Evolutionary conservation across 2,797 vertebrate species (phyloP).

Genomic region (Yasuhikotakia modesta): DNA sequence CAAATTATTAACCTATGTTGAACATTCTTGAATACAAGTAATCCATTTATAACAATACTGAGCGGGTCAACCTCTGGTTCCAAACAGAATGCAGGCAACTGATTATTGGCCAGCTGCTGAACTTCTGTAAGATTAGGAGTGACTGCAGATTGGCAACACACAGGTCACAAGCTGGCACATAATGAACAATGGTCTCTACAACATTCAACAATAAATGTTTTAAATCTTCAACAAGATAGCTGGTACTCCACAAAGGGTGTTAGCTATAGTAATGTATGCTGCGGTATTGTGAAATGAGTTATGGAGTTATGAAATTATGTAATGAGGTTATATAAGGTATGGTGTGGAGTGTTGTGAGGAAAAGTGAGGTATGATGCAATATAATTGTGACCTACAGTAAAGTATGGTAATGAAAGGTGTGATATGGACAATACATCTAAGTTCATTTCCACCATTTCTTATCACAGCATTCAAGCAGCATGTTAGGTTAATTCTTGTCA

Average conservation of each 20-base stretch:
- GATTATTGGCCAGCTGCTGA: not conserved
- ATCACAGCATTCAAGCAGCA: not conserved
- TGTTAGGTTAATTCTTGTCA: not conserved
- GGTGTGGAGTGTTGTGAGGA: not conserved
- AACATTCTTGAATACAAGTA: not conserved
- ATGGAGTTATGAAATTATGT: too few species aligned
- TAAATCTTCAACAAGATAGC: too few species aligned
- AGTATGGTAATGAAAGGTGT: not conserved
- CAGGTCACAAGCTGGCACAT: constrained; percentile 14
- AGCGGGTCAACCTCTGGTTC: not conserved
- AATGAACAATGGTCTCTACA: not conserved
- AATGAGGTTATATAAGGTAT: too few species aligned
- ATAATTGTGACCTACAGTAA: not conserved
- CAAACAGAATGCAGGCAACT: too few species aligned
- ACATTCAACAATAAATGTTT: not conserved
- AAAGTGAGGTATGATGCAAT: too few species aligned
- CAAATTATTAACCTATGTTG: not conserved
- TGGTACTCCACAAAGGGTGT: not conserved
- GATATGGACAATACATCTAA: too few species aligned
- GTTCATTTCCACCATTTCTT: not conserved
- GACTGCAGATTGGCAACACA: constrained; percentile 10
- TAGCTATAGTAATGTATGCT: too few species aligned
- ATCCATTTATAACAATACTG: not conserved
- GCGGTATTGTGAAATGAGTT: too few species aligned
- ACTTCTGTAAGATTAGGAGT: constrained; percentile 11